A percentile compares a stretch with the other conserved stretches of the same genome.
Conservation (phyloP, 2,888 invertebrate species). For the Athetis lepigone region DNA sequence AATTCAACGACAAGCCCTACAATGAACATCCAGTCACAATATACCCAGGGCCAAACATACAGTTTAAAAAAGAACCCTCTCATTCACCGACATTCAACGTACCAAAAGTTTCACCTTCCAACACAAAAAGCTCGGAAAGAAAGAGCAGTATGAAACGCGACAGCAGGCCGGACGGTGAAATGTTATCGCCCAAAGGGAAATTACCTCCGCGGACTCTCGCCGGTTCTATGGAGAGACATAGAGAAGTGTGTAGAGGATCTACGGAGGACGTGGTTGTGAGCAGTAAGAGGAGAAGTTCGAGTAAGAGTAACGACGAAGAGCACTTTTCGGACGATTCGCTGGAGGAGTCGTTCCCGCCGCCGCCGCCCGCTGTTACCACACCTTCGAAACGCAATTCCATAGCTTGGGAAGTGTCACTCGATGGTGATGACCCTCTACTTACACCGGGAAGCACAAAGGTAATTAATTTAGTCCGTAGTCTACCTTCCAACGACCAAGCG, state of each 20-base stretch:
- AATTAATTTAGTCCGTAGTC: no score
- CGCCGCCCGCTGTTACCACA: slow-evolving; percentile 88
- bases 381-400: slow-evolving; percentile 95
- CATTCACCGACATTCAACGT: slow-evolving; percentile 85
- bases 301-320: slow-evolving; percentile 85
- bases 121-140: slow-evolving; percentile 80
- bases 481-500: no score
- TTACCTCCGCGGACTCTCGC: slow-evolving; percentile 93
- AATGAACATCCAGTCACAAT: slow-evolving; percentile 93
- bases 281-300: slow-evolving; percentile 79
- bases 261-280: slow-evolving; percentile 85
- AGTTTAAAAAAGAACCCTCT: slow-evolving; percentile 76
- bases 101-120: slow-evolving; percentile 84
- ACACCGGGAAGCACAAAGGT: slow-evolving; percentile 93
- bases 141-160: slow-evolving; percentile 81
- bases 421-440: slow-evolving; percentile 92
- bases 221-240: slow-evolving; percentile 94
- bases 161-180: slow-evolving; percentile 84
- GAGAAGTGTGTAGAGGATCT: slow-evolving; percentile 94
- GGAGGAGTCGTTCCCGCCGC: slow-evolving; percentile 94
- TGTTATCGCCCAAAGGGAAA: slow-evolving; percentile 88
- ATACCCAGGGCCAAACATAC: slow-evolving; percentile 90
- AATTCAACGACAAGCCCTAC: slow-evolving; percentile 88
- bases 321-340: slow-evolving; percentile 96
- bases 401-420: slow-evolving; percentile 96